Evolutionary conservation across 2,888 invertebrate species (phyloP).

Genomic region (Cosmia trapezina): DNA sequence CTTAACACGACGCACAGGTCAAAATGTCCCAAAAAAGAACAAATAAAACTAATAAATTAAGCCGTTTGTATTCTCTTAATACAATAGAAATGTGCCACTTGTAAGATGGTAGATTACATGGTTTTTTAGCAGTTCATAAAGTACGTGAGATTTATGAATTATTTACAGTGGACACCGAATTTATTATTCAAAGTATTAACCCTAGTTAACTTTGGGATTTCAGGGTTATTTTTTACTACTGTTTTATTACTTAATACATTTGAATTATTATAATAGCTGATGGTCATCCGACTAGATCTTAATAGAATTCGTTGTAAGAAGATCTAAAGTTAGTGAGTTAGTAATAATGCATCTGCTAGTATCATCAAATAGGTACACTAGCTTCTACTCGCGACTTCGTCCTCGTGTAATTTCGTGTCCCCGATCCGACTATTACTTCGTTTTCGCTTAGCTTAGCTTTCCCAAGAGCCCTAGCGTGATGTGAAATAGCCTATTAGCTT

Average conservation of each 20-base stretch:
- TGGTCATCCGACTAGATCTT: background rate
- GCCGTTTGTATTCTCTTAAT: slow-evolving; percentile 63
- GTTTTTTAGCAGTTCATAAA: slow-evolving; percentile 65
- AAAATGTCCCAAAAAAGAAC: slow-evolving; percentile 44
- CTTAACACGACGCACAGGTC: slow-evolving; percentile 46
- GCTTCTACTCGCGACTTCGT: too few species aligned
- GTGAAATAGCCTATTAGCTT: too few species aligned
- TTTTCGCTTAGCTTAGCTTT: too few species aligned
- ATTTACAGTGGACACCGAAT: slow-evolving; percentile 53
- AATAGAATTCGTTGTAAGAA: background rate
- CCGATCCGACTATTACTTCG: too few species aligned
- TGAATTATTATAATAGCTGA: background rate
- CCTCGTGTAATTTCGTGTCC: too few species aligned
- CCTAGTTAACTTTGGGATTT: slow-evolving; percentile 27
- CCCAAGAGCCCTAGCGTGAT: too few species aligned
- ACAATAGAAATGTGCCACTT: slow-evolving; percentile 57
- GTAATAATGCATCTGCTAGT: too few species aligned
- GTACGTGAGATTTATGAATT: slow-evolving; percentile 62
- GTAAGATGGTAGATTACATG: slow-evolving; percentile 62
- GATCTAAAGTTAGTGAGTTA: background rate
- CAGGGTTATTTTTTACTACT: slow-evolving; percentile 38
- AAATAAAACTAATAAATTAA: slow-evolving; percentile 58
- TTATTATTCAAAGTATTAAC: slow-evolving; percentile 59
- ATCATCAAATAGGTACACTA: too few species aligned
- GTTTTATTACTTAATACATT: slow-evolving; percentile 46